Conservation (phyloP, 2,888 invertebrate species). For the Marronus borbonicus region DNA sequence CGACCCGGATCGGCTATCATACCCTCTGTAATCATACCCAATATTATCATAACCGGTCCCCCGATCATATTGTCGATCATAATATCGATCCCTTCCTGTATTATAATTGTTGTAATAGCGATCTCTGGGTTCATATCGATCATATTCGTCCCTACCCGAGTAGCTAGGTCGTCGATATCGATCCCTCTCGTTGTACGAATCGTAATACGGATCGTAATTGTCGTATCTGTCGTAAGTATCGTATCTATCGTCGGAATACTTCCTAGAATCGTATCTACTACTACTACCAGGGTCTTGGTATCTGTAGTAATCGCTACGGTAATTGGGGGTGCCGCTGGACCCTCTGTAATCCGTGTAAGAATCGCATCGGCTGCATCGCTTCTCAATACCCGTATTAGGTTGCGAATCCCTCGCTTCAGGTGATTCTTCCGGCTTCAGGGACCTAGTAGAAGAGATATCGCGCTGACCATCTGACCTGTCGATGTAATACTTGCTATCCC, state of each 20-base stretch:
- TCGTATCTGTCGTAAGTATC: constrained; percentile 55
- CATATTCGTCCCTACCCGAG: constrained; percentile 70
- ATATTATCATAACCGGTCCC: constrained; percentile 62
- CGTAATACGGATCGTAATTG: constrained; percentile 62
- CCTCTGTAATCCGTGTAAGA: constrained; percentile 63
- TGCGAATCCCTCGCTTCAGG: constrained; percentile 58
- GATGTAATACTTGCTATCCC: constrained; percentile 58
- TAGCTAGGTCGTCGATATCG: constrained; percentile 59
- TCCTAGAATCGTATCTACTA: constrained; percentile 54
- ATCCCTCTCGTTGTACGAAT: constrained; percentile 61
- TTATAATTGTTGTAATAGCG: constrained; percentile 61
- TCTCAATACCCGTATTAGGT: constrained; percentile 56
- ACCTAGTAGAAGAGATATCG: constrained; percentile 47
- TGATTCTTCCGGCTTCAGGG: constrained; percentile 61
- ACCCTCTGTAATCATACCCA: constrained; percentile 70
- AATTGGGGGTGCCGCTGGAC: constrained; percentile 66
- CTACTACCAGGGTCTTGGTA: constrained; percentile 57
- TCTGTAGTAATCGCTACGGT: constrained; percentile 69
- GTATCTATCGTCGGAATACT: constrained; percentile 56
- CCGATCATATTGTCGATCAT: constrained; percentile 55
- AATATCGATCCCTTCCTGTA: constrained; percentile 67
- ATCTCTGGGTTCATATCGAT: constrained; percentile 71
- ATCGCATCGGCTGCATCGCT: constrained; percentile 63
- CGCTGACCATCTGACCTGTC: constrained; percentile 54
- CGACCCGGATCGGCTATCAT: constrained; percentile 62